Percentiles rank a stretch among this genome's conserved stretches.
Conservation (phyloP, 2,113 vertebrate species). For the Canis aureus region DNA sequence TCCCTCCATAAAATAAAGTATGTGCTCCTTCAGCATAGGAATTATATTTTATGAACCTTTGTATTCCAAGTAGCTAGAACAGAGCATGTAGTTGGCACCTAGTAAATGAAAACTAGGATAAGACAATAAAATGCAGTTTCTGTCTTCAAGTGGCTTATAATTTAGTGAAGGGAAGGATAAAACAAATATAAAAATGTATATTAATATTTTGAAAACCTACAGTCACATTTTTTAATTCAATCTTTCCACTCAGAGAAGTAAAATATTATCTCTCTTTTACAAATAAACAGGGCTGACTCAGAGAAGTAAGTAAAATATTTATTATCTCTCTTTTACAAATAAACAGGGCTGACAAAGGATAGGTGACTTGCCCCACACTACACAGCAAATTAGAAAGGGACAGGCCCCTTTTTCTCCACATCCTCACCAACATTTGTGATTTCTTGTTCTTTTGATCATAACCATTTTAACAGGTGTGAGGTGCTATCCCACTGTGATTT, state of each 20-base stretch:
- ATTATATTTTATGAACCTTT: neutral
- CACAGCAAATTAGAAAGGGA: neutral
- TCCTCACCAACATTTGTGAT: neutral
- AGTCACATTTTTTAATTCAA: conserved; percentile 19
- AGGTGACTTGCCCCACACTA: neutral
- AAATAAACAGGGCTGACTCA: neutral
- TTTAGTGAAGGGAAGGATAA: neutral
- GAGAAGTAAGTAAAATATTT: neutral
- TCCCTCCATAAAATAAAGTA: neutral
- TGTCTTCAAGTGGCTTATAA: neutral
- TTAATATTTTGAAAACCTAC: neutral
- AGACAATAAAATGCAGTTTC: neutral
- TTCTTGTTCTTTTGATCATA: neutral
- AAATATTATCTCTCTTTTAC: neutral
- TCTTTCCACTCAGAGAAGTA: neutral
- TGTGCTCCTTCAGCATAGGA: neutral
- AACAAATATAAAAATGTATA: neutral
- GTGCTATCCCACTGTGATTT: neutral
- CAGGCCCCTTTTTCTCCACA: neutral
- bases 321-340: neutral
- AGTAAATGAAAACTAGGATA: neutral
- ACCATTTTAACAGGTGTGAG: neutral
- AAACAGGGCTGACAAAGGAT: neutral
- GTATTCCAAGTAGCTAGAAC: neutral
- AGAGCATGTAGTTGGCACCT: neutral